Evolutionary conservation across 2,797 vertebrate species (phyloP).

Genomic region (Simalia tracyae): DNA sequence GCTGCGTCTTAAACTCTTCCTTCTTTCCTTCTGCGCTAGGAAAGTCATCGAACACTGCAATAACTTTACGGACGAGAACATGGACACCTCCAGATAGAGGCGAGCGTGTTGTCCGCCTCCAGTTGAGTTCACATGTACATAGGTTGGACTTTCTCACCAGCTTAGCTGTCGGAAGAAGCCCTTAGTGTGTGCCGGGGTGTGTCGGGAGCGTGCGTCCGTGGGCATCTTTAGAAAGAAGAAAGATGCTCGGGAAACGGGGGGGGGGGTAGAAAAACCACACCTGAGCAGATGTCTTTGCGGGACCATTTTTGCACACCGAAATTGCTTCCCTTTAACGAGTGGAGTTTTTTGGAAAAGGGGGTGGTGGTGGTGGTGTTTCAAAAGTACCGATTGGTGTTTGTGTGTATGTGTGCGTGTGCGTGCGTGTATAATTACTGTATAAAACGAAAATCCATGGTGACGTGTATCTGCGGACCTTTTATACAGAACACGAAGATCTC

Average conservation of each 20-base stretch:
- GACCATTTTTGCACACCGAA: conserved; percentile 77
- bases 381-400: conserved; percentile 74
- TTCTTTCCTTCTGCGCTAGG: conserved; percentile 71
- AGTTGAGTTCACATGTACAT: conserved; percentile 69
- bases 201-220: neutral
- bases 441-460: conserved; percentile 53
- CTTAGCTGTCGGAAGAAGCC: conserved; percentile 61
- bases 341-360: conserved; percentile 51
- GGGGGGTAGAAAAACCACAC: conserved; percentile 31
- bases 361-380: conserved; percentile 39
- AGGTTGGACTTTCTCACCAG: conserved; percentile 68
- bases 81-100: conserved; percentile 93
- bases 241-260: conserved; percentile 66
- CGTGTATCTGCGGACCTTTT: neutral
- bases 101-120: conserved; percentile 53
- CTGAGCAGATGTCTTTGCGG: conserved; percentile 53
- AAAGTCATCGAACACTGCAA: conserved; percentile 95
- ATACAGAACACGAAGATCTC: neutral
- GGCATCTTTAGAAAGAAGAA: neutral
- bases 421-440: conserved; percentile 72
- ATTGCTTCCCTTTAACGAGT: conserved; percentile 76
- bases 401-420: neutral
- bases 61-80: conserved; percentile 94
- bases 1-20: neutral
- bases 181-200: conserved; percentile 60